Conservation (phyloP, 1,140 invertebrate species). For the Rhagoletis pomonella region DNA sequence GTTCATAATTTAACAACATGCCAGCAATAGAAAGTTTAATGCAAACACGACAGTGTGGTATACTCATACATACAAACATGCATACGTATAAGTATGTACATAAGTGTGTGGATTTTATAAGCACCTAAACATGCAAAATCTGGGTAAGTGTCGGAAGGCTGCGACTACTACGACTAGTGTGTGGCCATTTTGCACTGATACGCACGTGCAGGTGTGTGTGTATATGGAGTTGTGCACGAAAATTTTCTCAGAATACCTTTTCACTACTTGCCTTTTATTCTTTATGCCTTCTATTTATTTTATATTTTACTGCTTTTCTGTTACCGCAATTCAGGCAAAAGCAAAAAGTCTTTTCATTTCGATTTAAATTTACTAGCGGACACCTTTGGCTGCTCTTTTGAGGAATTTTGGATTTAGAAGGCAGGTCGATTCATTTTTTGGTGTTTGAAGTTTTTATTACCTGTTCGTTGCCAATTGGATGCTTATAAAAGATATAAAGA, state of each 20-base stretch:
- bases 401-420: not conserved
- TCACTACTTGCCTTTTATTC: not conserved
- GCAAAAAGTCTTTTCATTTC: not conserved
- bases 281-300: constrained; percentile 10
- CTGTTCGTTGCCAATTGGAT: too few species aligned
- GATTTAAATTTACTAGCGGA: constrained; percentile 14
- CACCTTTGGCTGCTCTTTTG: not conserved
- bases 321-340: not conserved
- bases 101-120: not conserved
- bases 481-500: too few species aligned
- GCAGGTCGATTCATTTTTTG: too few species aligned
- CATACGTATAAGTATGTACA: not conserved
- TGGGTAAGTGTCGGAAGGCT: not conserved
- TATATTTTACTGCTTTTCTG: not conserved
- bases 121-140: not conserved
- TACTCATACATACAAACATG: too few species aligned
- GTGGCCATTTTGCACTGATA: not conserved
- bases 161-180: not conserved
- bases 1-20: constrained; percentile 46
- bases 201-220: not conserved
- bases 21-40: constrained; percentile 10
- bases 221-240: too few species aligned
- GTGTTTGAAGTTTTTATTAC: too few species aligned
- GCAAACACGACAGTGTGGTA: not conserved
- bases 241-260: not conserved